Percentiles rank a stretch among this genome's conserved stretches.
Evolutionary conservation across 35 echinoderm and acorn worm genomes (phyloP).

Genomic region (Patiria miniata): DNA sequence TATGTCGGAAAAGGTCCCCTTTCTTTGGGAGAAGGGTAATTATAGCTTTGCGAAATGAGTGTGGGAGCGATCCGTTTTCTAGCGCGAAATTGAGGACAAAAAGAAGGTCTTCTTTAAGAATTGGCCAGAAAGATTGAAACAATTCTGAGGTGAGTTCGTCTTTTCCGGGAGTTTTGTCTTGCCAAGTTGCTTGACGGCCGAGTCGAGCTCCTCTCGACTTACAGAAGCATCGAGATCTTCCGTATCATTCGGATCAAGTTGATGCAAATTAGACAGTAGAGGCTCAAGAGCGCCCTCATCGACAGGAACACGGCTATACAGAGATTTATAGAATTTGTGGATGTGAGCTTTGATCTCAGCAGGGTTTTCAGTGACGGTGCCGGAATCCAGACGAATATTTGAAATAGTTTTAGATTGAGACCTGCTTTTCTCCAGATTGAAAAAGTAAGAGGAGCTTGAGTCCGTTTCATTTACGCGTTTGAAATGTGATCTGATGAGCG

Average conservation of each 20-base stretch:
- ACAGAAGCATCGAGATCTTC: not conserved
- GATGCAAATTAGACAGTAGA: too few species aligned
- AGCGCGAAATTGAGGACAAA: not conserved
- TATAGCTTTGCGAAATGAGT: not conserved
- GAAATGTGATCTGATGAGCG: slow-evolving; percentile 25
- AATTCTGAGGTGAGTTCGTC: slow-evolving; percentile 30
- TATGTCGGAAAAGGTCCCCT: not conserved
- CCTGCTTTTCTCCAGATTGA: too few species aligned
- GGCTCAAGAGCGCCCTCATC: too few species aligned
- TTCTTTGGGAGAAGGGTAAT: not conserved
- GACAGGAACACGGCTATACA: not conserved
- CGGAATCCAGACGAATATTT: not conserved
- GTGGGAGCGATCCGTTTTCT: not conserved
- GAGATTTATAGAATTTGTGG: too few species aligned
- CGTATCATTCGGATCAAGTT: not conserved
- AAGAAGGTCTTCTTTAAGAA: not conserved
- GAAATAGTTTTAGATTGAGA: too few species aligned
- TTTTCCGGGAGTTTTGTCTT: slow-evolving; percentile 9
- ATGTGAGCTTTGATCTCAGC: too few species aligned
- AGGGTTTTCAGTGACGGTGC: too few species aligned
- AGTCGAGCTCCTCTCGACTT: not conserved
- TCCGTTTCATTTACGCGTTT: too few species aligned
- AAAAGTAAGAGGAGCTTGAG: too few species aligned
- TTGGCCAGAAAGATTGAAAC: not conserved
- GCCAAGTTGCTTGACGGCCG: not conserved